Conservation (phyloP, 1,140 invertebrate genomes). For the Bradysia coprophila region DNA sequence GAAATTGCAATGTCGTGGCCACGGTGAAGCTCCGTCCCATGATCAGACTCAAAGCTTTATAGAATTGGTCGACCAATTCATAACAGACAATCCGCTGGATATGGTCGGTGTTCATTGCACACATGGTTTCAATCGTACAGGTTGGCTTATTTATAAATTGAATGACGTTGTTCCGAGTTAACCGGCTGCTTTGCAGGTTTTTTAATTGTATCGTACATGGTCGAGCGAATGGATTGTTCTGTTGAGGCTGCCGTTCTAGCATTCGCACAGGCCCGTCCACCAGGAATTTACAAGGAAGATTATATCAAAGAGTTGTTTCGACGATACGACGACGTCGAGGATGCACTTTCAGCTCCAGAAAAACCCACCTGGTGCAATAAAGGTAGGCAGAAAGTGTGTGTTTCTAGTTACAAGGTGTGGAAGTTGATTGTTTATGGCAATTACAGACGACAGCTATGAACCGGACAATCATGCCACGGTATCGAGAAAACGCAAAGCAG, state of each 20-base stretch:
- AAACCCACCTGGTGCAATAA: slow-evolving; percentile 63
- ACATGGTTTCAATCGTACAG: slow-evolving; percentile 94
- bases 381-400: too few species aligned
- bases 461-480: too few species aligned
- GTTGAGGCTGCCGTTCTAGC: slow-evolving; percentile 59
- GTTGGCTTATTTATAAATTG: background rate
- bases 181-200: slow-evolving; percentile 39
- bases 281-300: slow-evolving; percentile 63
- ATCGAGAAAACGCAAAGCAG: slow-evolving; percentile 7
- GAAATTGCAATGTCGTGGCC: slow-evolving; percentile 75
- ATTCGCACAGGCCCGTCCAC: slow-evolving; percentile 52
- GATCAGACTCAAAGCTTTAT: slow-evolving; percentile 70
- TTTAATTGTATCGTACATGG: slow-evolving; percentile 77
- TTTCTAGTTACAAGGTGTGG: too few species aligned
- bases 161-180: background rate
- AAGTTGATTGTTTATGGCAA: too few species aligned
- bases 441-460: too few species aligned
- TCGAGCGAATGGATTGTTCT: slow-evolving; percentile 56
- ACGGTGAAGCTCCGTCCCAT: slow-evolving; percentile 53
- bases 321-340: slow-evolving; percentile 59
- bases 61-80: slow-evolving; percentile 55
- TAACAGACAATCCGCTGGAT: slow-evolving; percentile 58
- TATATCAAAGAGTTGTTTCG: slow-evolving; percentile 53
- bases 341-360: slow-evolving; percentile 47
- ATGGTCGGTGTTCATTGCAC: slow-evolving; percentile 91